Evolutionary conservation across 2,888 invertebrate species (phyloP).

Genomic region (Exephanes ischioxanthus): DNA sequence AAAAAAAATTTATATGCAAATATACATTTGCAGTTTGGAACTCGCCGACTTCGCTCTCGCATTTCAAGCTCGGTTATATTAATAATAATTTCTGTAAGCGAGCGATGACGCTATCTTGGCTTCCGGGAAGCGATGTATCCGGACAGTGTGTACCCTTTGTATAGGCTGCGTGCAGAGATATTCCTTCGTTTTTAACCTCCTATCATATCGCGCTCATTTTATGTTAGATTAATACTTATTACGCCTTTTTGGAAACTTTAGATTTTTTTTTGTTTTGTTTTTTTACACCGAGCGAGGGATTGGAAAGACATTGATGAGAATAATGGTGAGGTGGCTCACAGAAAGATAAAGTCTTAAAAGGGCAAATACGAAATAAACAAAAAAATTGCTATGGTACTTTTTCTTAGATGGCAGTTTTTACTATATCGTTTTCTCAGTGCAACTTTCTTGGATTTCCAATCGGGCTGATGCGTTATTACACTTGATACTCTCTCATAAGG

Average conservation of each 20-base stretch:
- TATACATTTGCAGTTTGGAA: not conserved
- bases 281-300: not conserved
- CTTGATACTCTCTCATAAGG: not conserved
- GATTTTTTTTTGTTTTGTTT: not conserved
- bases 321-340: no score
- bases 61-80: not conserved
- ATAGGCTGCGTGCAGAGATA: not conserved
- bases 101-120: constrained; percentile 69
- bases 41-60: not conserved
- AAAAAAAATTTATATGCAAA: not conserved
- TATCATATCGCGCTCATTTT: not conserved
- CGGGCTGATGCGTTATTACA: not conserved
- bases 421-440: no score
- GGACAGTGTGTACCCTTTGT: constrained; percentile 52
- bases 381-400: no score
- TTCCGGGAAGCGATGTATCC: constrained; percentile 75
- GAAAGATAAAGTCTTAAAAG: no score
- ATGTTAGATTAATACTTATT: not conserved
- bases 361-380: no score
- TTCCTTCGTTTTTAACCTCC: not conserved
- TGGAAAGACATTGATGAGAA: no score
- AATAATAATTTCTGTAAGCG: constrained; percentile 48
- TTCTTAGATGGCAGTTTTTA: no score
- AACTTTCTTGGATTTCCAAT: not conserved
- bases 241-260: not conserved